phyloP scores from a whole-genome alignment of 2,113 vertebrate species.

The Perca flavescens region DNA sequence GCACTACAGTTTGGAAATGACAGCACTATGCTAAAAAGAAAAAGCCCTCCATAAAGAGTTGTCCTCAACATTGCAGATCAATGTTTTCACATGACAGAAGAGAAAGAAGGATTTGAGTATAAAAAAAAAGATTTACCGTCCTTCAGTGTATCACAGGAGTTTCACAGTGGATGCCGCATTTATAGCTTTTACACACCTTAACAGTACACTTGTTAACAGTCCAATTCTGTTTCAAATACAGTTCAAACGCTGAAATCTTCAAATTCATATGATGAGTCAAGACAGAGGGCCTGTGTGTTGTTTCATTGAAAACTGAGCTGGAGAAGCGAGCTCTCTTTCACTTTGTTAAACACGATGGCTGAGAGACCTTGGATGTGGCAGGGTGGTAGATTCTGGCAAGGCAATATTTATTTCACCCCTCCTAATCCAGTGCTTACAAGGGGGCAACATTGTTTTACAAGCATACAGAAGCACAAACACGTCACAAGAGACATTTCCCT shows the following conservation, averaged over 20 bases:
- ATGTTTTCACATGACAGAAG: conserved; percentile 46
- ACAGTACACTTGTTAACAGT: conserved; percentile 19
- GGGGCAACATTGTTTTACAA: conserved; percentile 5
- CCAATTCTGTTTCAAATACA: conserved; percentile 26
- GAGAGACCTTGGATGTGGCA: conserved; percentile 21
- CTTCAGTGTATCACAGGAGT: conserved; percentile 34
- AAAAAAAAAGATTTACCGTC: conserved; percentile 26
- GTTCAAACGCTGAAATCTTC: conserved; percentile 11
- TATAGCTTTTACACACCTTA: conserved; percentile 13
- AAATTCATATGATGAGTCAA: conserved; percentile 20
- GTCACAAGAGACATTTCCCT: conserved; percentile 26
- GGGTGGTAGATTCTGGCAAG: conserved; percentile 40
- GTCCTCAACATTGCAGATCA: conserved; percentile 29
- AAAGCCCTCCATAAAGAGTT: conserved; percentile 34
- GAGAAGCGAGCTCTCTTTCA: conserved; percentile 29
- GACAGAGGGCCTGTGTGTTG: conserved; percentile 9
- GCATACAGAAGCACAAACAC: conserved; percentile 26
- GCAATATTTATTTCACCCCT: conserved; percentile 36
- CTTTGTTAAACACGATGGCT: neutral
- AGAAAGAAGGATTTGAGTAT: conserved; percentile 27
- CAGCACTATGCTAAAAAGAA: conserved; percentile 65
- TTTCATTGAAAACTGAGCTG: conserved; percentile 56
- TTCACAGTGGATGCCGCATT: conserved; percentile 58
- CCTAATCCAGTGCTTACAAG: conserved; percentile 26
- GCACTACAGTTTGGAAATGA: conserved; percentile 75